phyloP scores from a whole-genome alignment of 2,888 invertebrate species.

The Eupelmus urozonus region DNA sequence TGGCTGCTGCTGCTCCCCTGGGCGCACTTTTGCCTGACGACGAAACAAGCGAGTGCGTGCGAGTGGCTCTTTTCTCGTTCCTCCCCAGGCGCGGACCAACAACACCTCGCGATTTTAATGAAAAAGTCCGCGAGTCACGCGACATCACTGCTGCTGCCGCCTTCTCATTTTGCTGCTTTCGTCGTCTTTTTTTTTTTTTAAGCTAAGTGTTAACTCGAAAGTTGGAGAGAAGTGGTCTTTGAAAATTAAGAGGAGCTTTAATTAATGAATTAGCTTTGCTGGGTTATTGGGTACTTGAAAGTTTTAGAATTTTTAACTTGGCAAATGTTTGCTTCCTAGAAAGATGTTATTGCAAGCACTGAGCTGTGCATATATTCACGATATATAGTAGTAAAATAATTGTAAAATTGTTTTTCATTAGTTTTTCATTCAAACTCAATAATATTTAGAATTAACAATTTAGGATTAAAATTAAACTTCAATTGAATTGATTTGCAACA shows the following conservation, averaged over 20 bases:
- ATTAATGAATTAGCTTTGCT: no score
- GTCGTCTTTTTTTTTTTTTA: constrained; percentile 9
- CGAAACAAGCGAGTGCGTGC: constrained; percentile 16
- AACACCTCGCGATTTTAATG: constrained; percentile 44
- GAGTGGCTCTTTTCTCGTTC: constrained; percentile 15
- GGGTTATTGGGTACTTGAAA: no score
- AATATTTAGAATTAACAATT: no score
- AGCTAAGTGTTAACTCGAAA: constrained; percentile 21
- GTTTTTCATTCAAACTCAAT: no score
- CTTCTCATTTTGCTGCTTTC: not conserved
- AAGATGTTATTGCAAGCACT: no score
- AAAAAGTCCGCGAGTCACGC: constrained; percentile 43
- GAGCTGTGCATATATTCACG: no score
- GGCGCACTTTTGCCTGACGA: constrained; percentile 24
- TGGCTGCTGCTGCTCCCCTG: constrained; percentile 10
- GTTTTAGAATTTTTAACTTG: no score
- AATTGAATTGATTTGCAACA: no score
- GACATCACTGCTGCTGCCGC: not conserved
- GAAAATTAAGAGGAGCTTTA: constrained; percentile 27
- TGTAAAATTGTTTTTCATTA: no score
- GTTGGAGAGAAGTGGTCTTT: not conserved
- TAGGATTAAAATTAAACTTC: no score
- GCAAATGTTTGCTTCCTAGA: no score
- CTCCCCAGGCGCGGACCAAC: not conserved
- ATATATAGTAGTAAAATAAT: no score